Evolutionary conservation across 1,140 invertebrate genomes (phyloP).

Genomic region (Meteorus sp.): DNA sequence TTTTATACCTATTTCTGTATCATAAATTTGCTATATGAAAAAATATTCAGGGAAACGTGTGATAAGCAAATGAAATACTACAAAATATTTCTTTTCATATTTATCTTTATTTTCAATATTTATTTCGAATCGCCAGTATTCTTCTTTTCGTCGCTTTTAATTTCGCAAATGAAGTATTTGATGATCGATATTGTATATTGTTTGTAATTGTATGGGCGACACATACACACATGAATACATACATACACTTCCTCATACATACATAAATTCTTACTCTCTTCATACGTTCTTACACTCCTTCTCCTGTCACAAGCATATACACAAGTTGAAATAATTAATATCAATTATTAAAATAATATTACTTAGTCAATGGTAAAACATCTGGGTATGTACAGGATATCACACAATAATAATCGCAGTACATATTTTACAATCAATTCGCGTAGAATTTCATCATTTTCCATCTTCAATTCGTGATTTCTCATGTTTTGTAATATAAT

Average conservation of each 20-base stretch:
- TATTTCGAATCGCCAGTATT: no score
- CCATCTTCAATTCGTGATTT: slow-evolving; percentile 23
- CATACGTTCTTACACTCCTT: neutral
- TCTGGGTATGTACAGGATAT: slow-evolving; percentile 50
- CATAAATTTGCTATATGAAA: slow-evolving; percentile 3
- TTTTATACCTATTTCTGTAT: neutral
- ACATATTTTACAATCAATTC: slow-evolving; percentile 41
- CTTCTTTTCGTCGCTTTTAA: no score
- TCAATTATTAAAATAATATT: slow-evolving; percentile 30
- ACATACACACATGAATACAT: no score
- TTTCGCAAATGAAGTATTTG: no score
- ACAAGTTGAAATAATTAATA: slow-evolving; percentile 41
- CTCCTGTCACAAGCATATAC: slow-evolving; percentile 42
- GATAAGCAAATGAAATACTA: neutral
- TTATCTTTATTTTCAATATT: slow-evolving; percentile 22
- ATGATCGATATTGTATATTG: no score
- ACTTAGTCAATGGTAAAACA: slow-evolving; percentile 25
- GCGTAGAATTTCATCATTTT: neutral
- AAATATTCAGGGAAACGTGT: neutral
- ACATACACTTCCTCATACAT: neutral
- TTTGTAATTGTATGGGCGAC: no score
- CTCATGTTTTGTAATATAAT: slow-evolving; percentile 20
- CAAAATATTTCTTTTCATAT: neutral
- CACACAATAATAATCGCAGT: slow-evolving; percentile 47
- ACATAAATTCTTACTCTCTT: neutral